Percentiles rank a stretch among this genome's conserved stretches.
Conservation (phyloP, 53 echinoderm and acorn worm species). For the Hippasteria phrygiana region DNA sequence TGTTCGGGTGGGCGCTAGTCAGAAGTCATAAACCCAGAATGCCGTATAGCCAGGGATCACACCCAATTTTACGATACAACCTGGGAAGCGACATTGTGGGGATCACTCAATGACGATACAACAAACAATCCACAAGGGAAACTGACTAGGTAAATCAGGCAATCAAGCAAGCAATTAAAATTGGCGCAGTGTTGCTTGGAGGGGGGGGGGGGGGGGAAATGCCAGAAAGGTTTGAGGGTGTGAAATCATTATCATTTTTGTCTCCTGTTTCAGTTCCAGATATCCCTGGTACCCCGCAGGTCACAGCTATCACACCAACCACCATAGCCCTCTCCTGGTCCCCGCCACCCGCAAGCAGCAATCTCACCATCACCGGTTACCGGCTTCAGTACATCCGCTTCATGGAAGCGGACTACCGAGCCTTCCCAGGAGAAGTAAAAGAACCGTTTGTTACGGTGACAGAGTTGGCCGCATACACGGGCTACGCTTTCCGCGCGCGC, state of each 20-base stretch:
- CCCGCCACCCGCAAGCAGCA: constrained; percentile 63
- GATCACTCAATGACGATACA: too few species aligned
- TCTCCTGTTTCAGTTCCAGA: constrained; percentile 70
- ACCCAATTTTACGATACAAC: too few species aligned
- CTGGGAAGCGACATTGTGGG: too few species aligned
- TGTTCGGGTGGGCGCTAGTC: too few species aligned
- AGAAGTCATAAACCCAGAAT: too few species aligned
- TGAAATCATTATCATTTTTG: not conserved
- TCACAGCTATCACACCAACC: constrained; percentile 68
- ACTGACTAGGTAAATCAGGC: too few species aligned
- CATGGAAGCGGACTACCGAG: constrained; percentile 28
- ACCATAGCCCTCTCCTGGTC: constrained; percentile 69
- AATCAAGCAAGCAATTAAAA: too few species aligned
- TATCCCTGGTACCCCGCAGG: constrained; percentile 56
- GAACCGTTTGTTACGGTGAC: constrained; percentile 49
- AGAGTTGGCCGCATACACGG: constrained; percentile 75
- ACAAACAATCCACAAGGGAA: too few species aligned
- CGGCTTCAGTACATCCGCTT: constrained; percentile 51
- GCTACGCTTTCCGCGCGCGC: constrained; percentile 70
- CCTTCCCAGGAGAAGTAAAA: constrained; percentile 29
- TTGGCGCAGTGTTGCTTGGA: too few species aligned
- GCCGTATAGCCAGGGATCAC: too few species aligned
- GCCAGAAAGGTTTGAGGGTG: not conserved
- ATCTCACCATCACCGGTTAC: constrained; percentile 73
- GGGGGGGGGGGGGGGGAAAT: too few species aligned